Evolutionary conservation across 2,113 vertebrate genomes (phyloP), one percentile per base, ranked within the genome.

Genomic region (Jacana jacana): DNA sequence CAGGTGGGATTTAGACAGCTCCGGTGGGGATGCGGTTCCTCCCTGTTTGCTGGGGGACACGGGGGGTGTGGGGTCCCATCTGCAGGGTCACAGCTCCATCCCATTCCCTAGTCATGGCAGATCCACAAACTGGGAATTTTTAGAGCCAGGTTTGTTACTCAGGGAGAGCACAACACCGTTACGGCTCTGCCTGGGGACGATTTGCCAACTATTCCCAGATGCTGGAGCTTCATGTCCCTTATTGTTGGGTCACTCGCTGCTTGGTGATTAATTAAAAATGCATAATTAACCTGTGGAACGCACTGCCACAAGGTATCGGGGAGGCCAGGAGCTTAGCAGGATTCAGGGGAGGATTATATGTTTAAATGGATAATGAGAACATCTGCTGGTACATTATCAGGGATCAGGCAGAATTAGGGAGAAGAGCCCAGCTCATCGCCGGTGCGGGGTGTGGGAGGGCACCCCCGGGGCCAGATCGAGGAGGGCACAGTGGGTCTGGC

Each of bases 311-410:
- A 93, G 95, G 92, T 94, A 94, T 58, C 1, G 25, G 73, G 78
- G 84, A 92, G 96, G 92, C 91, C 96, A 87, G 92, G 91, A 95
- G 93, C 92, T 97, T 96, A 96, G 96, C 0, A 0, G 96, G 94
- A 96, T 93, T 91, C 63, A 23, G 75, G 86, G 86, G 81, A 94
- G 96, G 95, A 96, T 96, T 97, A 94, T 95, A 92, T 72, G 63
- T 96, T 94, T 95, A 96, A 96, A 91, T 93, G 96, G 96, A 97
- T 97, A 96, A 96, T 82, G 88, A 94, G 93, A 96, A 95, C 95
- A 96, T 96, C 96, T 97, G 95, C 95, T 72, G 89, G 69, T 51
- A 93, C 95, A 91, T 96, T 94, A 96, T 75, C 70, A 63, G 81
- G 91, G 95, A 97, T 96, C 86, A 96, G 91, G 94, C 30, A 82